Evolutionary conservation across 2,113 vertebrate species (phyloP), one percentile per base, ranked within the genome.

Genomic region (Myiopsitta monachus): DNA sequence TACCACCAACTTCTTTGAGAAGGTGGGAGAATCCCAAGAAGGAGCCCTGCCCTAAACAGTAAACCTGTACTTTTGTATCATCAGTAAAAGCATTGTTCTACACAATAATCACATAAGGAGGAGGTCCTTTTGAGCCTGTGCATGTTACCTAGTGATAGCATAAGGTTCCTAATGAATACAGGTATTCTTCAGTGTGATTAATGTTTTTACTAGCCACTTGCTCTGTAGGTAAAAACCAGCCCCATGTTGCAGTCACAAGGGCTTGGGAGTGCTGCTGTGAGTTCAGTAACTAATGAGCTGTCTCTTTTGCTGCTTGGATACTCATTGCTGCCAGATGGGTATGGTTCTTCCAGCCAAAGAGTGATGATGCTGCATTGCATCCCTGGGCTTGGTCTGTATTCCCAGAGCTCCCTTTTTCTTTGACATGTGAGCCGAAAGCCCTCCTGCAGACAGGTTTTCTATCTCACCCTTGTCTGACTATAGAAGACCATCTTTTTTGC

Each of bases 211-310:
- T 70, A 77, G 31, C 31, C 46, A 18, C n/a, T 62, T 86, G 19
- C 49, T 77, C 31, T 55, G 6, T 72, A 39, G 86, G 64, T 87
- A 39, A 74, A 83, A 88, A 38, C 19, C n/a, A 83, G 73, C 10
- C 22, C 44, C 2, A 1, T 57, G 38, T 26, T 77, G 36, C 55
- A 81, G 47, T 64, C 74, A 24, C 0, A 0, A 15, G 31, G n/a
- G 22, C 23, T 72, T 33, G 33, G 11, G n/a, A 33, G 30, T 12
- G 16, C 31, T 76, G 41, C 55, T 87, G n/a, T 0, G 6, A 46
- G 28, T 74, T 90, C 3, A 3, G 26, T 57, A 73, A 47, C 0
- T 3, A 87, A 61, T 18, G 26, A 90, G 36, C 27, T 82, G 52
- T 77, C 59, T 21, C 31, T 36, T 52, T 5, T 41, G 18, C 57